Evolutionary conservation across 2,888 invertebrate species (phyloP), one percentile per base, ranked within the genome.

Genomic region (Zaprionus lineosus): DNA sequence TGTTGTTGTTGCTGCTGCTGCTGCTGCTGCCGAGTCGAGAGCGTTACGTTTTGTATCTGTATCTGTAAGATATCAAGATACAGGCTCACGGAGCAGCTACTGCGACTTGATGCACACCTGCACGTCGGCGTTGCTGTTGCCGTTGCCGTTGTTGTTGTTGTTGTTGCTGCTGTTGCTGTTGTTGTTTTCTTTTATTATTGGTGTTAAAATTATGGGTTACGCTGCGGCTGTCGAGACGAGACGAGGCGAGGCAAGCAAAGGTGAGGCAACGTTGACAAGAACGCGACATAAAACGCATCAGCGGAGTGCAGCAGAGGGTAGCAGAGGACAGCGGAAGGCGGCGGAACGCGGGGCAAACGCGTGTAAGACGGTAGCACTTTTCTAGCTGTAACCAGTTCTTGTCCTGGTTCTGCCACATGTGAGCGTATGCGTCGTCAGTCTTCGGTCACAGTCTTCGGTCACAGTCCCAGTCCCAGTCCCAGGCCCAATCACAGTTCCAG

Each of bases 201-300:
- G 81, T 81, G 81, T 81, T 84, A 81, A 81, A 81, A 81, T 81
- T 81, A 81, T 81, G 82, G 81, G 81, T 81, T 81, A 81, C 84
- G 76, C 75, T 68, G 67, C 47, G 47, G 7, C 60, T 44, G 59
- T 47, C 50, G 48, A 53, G 62, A 43, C 48, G 24, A 26, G 47
- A 29, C 58, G 29, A 50, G 55, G 47, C 52, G 52, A 48, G 51
- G 33, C 47, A 48, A 60, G 69, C 58, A 36, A 34, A 36, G 70
- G 43, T 48, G 52, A 59, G 57, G 59, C 81, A 62, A 74, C 64
- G 78, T 82, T 78, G 83, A 78, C 78, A 78, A 72, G 72, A 74
- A 60, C 28, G 68, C 71, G 60, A 74, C 72, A 56, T 58, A 68
- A 29, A 57, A 50, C 53, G 52, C 33, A 36, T 9, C 33, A 34